Percentiles rank a stretch among this genome's conserved stretches.
Evolutionary conservation across 2,888 invertebrate species (phyloP).

Genomic region (Chorisops tibialis): DNA sequence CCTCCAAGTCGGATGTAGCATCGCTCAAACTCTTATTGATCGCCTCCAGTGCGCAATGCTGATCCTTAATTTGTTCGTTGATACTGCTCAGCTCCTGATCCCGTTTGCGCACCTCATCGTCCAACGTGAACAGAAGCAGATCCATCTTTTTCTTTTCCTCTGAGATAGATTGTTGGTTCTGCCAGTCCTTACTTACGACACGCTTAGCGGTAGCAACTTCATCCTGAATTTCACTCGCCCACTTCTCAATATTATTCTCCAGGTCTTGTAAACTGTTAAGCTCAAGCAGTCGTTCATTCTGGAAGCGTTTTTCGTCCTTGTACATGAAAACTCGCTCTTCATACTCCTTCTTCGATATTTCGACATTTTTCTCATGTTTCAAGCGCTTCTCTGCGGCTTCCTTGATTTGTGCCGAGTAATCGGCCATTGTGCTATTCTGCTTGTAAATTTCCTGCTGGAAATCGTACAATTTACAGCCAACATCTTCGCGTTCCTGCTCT

Average conservation of each 20-base stretch:
- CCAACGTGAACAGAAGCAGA: slow-evolving; percentile 64
- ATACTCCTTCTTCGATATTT: slow-evolving; percentile 45
- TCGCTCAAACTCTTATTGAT: slow-evolving; percentile 61
- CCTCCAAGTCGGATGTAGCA: slow-evolving; percentile 71
- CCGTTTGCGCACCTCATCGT: slow-evolving; percentile 67
- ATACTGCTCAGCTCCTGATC: slow-evolving; percentile 64
- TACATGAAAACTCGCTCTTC: slow-evolving; percentile 42
- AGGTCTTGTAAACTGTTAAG: slow-evolving; percentile 45
- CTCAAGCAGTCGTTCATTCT: slow-evolving; percentile 44
- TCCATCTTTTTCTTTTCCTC: slow-evolving; percentile 55
- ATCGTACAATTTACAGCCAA: slow-evolving; percentile 53
- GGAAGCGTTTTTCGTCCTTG: slow-evolving; percentile 42
- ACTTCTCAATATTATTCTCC: slow-evolving; percentile 46
- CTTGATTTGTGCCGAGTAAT: slow-evolving; percentile 51
- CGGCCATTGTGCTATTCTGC: slow-evolving; percentile 53
- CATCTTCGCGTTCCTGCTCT: slow-evolving; percentile 47
- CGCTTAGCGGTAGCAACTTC: slow-evolving; percentile 48
- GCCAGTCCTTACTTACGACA: slow-evolving; percentile 47
- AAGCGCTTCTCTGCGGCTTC: slow-evolving; percentile 47
- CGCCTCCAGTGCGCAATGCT: slow-evolving; percentile 61
- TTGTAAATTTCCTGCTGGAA: slow-evolving; percentile 53
- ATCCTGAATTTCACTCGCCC: slow-evolving; percentile 47
- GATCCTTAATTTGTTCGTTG: slow-evolving; percentile 63
- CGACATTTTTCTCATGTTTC: slow-evolving; percentile 46
- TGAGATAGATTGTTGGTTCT: slow-evolving; percentile 48